These are phyloP conservation scores for Cosmopolites sordidus DNA, from an alignment of 2,888 invertebrate genomes.

Conservation along the genomic window DNA sequence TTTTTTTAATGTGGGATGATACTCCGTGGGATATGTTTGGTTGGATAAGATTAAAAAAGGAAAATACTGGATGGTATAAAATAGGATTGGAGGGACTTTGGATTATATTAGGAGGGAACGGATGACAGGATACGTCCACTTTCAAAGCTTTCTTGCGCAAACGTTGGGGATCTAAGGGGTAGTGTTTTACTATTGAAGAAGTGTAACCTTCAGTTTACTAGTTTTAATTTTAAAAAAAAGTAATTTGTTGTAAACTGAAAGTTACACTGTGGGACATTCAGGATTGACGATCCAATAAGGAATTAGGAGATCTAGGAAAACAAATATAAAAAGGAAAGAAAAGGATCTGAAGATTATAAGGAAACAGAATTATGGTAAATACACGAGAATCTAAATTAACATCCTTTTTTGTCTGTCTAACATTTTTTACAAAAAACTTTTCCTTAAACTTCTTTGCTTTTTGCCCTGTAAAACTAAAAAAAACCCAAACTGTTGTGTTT, in stretches of 20 bases:
- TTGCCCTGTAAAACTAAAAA: not conserved
- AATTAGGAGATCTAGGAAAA: too few species aligned
- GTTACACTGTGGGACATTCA: not conserved
- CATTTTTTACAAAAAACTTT: not conserved
- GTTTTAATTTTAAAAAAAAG: too few species aligned
- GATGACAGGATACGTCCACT: not conserved
- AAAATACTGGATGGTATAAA: slow-evolving; percentile 24
- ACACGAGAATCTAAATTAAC: not conserved
- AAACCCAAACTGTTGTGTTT: not conserved
- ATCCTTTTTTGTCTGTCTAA: not conserved
- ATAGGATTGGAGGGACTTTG: slow-evolving; percentile 12
- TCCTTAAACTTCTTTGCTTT: not conserved
- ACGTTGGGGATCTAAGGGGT: too few species aligned
- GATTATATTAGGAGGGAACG: slow-evolving; percentile 21
- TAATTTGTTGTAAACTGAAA: too few species aligned
- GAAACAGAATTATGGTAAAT: not conserved
- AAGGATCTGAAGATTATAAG: slow-evolving; percentile 12
- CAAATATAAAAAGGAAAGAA: slow-evolving; percentile 17
- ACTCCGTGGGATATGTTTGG: slow-evolving; percentile 21
- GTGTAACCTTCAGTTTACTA: too few species aligned
- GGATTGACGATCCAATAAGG: too few species aligned
- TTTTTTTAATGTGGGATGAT: slow-evolving; percentile 22
- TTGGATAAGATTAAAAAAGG: slow-evolving; percentile 21
- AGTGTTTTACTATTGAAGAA: too few species aligned
- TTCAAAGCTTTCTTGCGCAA: too few species aligned